Percentiles rank a stretch among this genome's conserved stretches.
Conservation (phyloP, 1,140 invertebrate species). For the Alviniconcha marisindica region DNA sequence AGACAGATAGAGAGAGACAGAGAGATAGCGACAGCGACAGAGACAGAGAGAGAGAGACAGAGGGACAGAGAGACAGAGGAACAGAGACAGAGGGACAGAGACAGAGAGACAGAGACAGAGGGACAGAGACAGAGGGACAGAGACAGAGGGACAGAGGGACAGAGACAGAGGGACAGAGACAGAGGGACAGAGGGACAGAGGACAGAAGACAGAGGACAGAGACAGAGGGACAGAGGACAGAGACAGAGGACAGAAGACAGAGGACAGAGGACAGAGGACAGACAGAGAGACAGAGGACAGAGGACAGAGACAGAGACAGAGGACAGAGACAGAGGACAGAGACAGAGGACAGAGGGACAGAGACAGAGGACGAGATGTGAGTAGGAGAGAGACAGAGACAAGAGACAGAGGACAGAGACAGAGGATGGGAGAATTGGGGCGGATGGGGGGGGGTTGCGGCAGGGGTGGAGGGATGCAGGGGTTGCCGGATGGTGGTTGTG, state of each 20-base stretch:
- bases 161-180: neutral
- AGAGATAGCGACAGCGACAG: neutral
- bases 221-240: neutral
- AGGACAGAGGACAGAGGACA: neutral
- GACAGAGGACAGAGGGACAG: neutral
- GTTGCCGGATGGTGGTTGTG: too few species aligned
- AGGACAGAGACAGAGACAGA: neutral
- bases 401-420: neutral
- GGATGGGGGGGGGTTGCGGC: too few species aligned
- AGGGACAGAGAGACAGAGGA: neutral
- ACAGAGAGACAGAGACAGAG: neutral
- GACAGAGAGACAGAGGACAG: slow-evolving; percentile 2
- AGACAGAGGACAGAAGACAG: neutral
- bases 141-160: neutral
- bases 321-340: neutral
- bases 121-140: neutral
- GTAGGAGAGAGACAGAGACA: neutral
- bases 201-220: neutral
- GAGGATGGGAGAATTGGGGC: too few species aligned
- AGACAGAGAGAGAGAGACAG: neutral
- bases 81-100: too few species aligned
- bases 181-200: neutral
- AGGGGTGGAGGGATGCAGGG: too few species aligned
- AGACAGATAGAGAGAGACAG: neutral
- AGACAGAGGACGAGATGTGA: neutral